phyloP scores from a whole-genome alignment of 1,140 invertebrate species.

The Hypsibius dujardini region DNA sequence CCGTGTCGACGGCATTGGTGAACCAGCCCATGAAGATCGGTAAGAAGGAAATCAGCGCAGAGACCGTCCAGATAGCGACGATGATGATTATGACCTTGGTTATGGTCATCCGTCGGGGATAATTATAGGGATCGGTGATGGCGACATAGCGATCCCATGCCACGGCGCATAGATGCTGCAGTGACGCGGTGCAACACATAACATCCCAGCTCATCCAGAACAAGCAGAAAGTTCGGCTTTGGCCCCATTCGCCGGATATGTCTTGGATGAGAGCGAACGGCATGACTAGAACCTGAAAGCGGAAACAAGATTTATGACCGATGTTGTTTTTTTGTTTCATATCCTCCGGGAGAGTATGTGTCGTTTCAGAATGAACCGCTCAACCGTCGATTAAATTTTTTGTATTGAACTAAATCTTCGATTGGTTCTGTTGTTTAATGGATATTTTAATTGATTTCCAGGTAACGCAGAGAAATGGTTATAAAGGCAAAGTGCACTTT shows the following conservation, averaged over 20 bases:
- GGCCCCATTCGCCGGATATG: conserved; percentile 60
- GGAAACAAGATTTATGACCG: neutral
- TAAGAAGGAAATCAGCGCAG: conserved; percentile 76
- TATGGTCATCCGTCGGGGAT: conserved; percentile 70
- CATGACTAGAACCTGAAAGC: conserved; percentile 10
- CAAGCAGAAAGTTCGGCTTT: conserved; percentile 69
- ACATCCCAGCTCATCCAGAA: conserved; percentile 88
- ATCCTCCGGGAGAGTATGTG: too few species aligned
- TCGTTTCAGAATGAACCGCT: too few species aligned
- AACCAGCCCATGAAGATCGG: conserved; percentile 86
- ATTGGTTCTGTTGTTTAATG: too few species aligned
- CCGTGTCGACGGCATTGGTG: conserved; percentile 49
- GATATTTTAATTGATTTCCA: too few species aligned
- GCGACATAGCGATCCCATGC: conserved; percentile 76
- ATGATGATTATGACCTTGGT: conserved; percentile 73
- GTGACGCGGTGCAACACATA: conserved; percentile 80
- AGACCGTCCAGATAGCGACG: conserved; percentile 69
- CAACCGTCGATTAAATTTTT: too few species aligned
- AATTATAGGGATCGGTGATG: conserved; percentile 69
- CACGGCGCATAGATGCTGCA: conserved; percentile 81
- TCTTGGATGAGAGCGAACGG: conserved; percentile 36
- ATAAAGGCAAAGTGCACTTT: too few species aligned
- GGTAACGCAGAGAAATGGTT: too few species aligned
- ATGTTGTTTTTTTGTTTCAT: neutral
- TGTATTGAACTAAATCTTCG: too few species aligned